These are phyloP conservation scores for Bombus confusus DNA, from an alignment of 1,140 invertebrate species.

Conservation along the genomic window DNA sequence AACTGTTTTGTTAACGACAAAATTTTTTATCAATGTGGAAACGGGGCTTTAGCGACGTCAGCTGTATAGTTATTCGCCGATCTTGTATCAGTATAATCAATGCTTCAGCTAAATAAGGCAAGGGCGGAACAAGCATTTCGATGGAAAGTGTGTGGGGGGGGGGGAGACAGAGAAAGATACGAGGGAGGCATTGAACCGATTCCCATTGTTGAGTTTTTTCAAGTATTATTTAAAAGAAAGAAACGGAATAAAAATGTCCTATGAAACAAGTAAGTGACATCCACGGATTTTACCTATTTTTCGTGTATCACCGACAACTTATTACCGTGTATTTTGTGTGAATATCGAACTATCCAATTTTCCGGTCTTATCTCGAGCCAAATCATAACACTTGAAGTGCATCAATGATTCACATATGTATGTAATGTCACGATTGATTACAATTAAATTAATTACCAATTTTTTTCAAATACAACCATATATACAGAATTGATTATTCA, in stretches of 20 bases:
- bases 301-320: neutral
- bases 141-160: slow-evolving; percentile 49
- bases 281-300: neutral
- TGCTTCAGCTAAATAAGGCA: slow-evolving; percentile 75
- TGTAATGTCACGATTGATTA: neutral
- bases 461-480: neutral
- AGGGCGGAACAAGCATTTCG: slow-evolving; percentile 73
- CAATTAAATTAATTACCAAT: neutral
- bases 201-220: slow-evolving; percentile 39
- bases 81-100: slow-evolving; percentile 40
- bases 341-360: slow-evolving; percentile 35
- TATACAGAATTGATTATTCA: neutral
- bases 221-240: slow-evolving; percentile 53
- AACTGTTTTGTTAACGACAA: neutral
- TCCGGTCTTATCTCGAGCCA: slow-evolving; percentile 54
- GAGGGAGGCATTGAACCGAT: slow-evolving; percentile 49
- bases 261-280: slow-evolving; percentile 75
- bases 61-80: neutral
- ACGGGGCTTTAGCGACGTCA: neutral
- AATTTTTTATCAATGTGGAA: neutral
- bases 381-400: slow-evolving; percentile 43
- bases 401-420: slow-evolving; percentile 23
- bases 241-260: slow-evolving; percentile 71
- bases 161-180: slow-evolving; percentile 55
- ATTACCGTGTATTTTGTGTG: slow-evolving; percentile 12